Evolutionary conservation across 2,113 vertebrate species (phyloP), one percentile per base, ranked within the genome.

Genomic region (Pongo abelii): DNA sequence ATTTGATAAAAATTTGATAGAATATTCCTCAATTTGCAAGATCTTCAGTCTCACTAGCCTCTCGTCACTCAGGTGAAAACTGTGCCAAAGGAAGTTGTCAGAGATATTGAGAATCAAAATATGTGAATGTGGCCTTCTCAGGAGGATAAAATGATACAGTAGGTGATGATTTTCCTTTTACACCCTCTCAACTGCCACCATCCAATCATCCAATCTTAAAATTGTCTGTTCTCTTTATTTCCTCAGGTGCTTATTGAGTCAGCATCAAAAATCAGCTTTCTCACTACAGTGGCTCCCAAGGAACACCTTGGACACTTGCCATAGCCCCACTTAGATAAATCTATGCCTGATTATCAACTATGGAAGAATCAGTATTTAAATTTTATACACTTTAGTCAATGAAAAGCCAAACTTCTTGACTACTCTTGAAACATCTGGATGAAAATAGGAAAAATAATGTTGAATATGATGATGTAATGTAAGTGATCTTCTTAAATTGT

Each of bases 211-310:
- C 69, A 46, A 11, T 25, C 1, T 48, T 27, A 77, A 70, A 35
- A 50, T 38, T 5, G 14, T 11, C 35, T 22, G 6, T 9, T 30
- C n/a, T 40, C 20, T 70, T 32, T 64, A 23, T 85, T 79, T 27
- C 0, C 2, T 77, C 23, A 86, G 4, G 22, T 72, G 3, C 2
- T 48, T 64, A 2, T 0, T 48, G 16, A 55, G 80, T 38, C 4
- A 3, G 40, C 0, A 1, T 48, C 64, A 89, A 46, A 92, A 14
- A 1, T 72, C 55, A 69, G 25, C 64, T 35, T 48, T 52, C 6
- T 32, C 2, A 20, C 0, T 55, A 25, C 27, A 64, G 35, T 52
- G 10, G 46, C 35, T 79, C 27, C 18, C 10, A 50, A 89, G 74
- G 5, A 48, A n/a, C 4, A n/a, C 35, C 35, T 30, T 84, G 40